Conservation (phyloP, 2,888 invertebrate genomes). For the Phyllotreta cruciferae region DNA sequence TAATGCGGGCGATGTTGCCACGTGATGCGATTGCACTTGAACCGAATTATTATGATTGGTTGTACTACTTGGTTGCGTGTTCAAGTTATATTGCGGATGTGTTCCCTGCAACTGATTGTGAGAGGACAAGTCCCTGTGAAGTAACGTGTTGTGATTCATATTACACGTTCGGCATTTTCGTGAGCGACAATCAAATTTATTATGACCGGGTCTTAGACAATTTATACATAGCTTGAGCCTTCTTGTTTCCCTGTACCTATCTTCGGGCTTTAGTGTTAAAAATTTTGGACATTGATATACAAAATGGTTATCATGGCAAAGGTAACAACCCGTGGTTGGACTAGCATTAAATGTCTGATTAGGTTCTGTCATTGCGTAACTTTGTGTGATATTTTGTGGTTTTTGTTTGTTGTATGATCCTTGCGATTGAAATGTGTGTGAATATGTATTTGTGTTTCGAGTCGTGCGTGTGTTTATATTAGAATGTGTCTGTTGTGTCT, state of each 20-base stretch:
- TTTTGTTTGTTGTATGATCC: background rate
- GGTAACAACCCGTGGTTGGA: background rate
- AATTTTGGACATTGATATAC: constrained; percentile 14
- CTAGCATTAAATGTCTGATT: background rate
- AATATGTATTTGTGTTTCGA: background rate
- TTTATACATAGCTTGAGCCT: constrained; percentile 10
- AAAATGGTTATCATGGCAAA: constrained; percentile 9
- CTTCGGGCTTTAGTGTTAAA: background rate
- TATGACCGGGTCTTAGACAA: constrained; percentile 17
- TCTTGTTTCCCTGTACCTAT: constrained; percentile 6
- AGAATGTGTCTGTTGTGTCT: background rate
- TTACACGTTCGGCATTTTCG: constrained; percentile 22
- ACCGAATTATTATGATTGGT: too few species aligned
- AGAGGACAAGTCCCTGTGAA: constrained; percentile 7
- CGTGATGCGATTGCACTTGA: too few species aligned
- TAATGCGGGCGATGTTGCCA: too few species aligned
- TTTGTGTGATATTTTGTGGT: background rate
- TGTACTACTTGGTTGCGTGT: background rate
- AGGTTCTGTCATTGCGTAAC: background rate
- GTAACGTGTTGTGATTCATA: constrained; percentile 17
- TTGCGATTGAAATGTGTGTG: background rate
- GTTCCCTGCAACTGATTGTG: background rate
- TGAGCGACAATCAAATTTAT: constrained; percentile 17
- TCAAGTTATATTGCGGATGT: background rate
- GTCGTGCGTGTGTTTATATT: background rate